These are phyloP conservation scores for Tenthredo notha DNA, from an alignment of 2,888 invertebrate species.

Conservation along the genomic window DNA sequence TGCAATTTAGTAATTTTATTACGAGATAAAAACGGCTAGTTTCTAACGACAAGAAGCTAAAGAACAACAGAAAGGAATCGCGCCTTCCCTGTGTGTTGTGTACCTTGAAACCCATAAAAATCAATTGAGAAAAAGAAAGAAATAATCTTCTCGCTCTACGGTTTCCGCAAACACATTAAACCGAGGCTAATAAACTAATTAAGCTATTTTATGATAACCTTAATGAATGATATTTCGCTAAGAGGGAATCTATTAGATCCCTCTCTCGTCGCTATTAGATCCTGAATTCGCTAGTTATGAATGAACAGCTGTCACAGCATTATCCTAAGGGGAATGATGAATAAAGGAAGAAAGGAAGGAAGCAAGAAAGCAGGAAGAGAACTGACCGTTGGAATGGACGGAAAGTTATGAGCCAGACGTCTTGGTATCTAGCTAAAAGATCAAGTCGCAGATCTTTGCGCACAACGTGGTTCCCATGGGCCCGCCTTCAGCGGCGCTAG, in stretches of 20 bases:
- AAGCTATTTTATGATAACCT: background rate
- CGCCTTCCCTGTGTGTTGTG: background rate
- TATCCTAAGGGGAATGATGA: background rate
- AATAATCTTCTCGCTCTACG: background rate
- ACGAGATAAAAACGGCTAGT: constrained; percentile 32
- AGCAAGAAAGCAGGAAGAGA: constrained; percentile 35
- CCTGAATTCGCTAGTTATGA: background rate
- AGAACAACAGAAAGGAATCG: constrained; percentile 4
- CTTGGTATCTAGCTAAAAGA: constrained; percentile 48
- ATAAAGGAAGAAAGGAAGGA: background rate
- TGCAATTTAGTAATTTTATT: constrained; percentile 50
- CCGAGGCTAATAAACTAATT: background rate
- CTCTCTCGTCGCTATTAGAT: background rate
- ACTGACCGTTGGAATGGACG: constrained; percentile 42
- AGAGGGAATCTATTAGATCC: background rate
- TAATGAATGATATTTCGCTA: background rate
- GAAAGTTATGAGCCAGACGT: constrained; percentile 69
- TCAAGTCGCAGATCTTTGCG: constrained; percentile 51
- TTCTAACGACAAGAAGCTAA: constrained; percentile 24
- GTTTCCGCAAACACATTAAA: background rate
- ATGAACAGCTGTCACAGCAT: background rate
- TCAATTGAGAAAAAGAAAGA: background rate
- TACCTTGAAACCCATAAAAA: constrained; percentile 7
- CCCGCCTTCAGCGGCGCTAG: constrained; percentile 66
- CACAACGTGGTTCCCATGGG: constrained; percentile 45